phyloP scores from a whole-genome alignment of 2,888 invertebrate species.

The Trachelus iudaicus region DNA sequence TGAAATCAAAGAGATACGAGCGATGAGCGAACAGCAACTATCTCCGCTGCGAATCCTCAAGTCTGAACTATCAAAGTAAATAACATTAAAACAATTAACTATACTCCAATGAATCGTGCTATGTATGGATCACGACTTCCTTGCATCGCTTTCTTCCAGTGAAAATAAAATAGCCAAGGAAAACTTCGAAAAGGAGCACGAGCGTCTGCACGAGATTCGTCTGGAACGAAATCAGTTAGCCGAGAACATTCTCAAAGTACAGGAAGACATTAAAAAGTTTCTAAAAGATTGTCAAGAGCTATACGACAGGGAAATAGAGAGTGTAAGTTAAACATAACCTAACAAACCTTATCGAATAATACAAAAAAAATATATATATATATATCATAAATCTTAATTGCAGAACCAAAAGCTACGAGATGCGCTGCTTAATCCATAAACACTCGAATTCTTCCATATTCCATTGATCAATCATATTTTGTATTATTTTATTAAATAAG shows the following conservation, averaged over 20 bases:
- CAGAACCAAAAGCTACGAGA: neutral
- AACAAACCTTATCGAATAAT: neutral
- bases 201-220: slow-evolving; percentile 25
- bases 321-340: slow-evolving; percentile 19
- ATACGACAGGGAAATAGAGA: slow-evolving; percentile 36
- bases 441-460: neutral
- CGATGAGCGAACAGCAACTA: slow-evolving; percentile 31
- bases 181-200: slow-evolving; percentile 23
- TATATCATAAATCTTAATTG: too few species aligned
- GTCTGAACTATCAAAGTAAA: slow-evolving; percentile 30
- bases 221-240: slow-evolving; percentile 24
- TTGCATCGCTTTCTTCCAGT: slow-evolving; percentile 19
- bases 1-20: slow-evolving; percentile 25
- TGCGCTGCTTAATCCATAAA: neutral
- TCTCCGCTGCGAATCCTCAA: slow-evolving; percentile 21
- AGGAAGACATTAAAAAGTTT: slow-evolving; percentile 27
- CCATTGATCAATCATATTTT: slow-evolving; percentile 10
- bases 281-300: slow-evolving; percentile 32
- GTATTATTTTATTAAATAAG: slow-evolving; percentile 10
- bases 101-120: neutral
- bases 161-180: slow-evolving; percentile 29
- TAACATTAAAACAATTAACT: neutral
- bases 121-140: neutral
- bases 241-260: slow-evolving; percentile 16
- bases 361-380: neutral